Conservation (phyloP, 2,113 vertebrate genomes). For the Scopus umbretta region DNA sequence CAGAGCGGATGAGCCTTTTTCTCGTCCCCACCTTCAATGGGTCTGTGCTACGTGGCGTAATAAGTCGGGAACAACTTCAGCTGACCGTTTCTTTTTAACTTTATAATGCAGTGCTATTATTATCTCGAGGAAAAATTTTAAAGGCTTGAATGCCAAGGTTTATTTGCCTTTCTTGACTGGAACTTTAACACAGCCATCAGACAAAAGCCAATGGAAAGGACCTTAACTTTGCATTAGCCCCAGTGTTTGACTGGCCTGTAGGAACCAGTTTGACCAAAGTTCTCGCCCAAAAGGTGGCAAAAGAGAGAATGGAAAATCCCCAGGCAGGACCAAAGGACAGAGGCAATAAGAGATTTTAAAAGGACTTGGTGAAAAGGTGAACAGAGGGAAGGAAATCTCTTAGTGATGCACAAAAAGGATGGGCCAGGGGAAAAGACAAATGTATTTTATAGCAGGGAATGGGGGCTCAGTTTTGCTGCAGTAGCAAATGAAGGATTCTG, state of each 20-base stretch:
- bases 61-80: background rate
- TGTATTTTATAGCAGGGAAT: background rate
- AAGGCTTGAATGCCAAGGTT: background rate
- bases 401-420: background rate
- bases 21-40: background rate
- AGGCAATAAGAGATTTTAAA: background rate
- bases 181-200: background rate
- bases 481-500: background rate
- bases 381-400: background rate
- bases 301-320: background rate
- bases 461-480: background rate
- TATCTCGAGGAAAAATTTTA: background rate
- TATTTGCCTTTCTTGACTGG: constrained; percentile 12
- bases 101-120: background rate
- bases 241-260: background rate
- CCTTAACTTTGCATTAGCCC: background rate
- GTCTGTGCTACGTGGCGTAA: background rate
- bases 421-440: background rate
- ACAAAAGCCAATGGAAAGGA: background rate
- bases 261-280: background rate
- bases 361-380: background rate
- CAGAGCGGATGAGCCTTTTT: background rate
- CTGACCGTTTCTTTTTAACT: background rate
- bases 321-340: background rate
- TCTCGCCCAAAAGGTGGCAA: background rate